Percentiles rank a stretch among this genome's conserved stretches.
Evolutionary conservation across 1,140 invertebrate species (phyloP).

Genomic region (Hesperophylax magnus): DNA sequence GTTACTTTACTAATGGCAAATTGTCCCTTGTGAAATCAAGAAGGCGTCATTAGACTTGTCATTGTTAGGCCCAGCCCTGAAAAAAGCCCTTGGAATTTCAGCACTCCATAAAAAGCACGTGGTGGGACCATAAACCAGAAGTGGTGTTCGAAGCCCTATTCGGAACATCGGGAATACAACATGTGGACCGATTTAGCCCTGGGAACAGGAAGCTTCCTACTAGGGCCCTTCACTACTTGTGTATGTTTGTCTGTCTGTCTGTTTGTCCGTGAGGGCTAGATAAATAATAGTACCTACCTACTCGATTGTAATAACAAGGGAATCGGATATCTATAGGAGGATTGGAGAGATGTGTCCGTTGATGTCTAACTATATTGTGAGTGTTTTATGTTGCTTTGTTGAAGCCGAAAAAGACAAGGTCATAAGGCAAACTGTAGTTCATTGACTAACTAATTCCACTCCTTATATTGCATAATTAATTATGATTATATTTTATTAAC

Average conservation of each 20-base stretch:
- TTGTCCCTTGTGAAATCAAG: too few species aligned
- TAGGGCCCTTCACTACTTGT: neutral
- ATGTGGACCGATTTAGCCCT: conserved; percentile 42
- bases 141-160: neutral
- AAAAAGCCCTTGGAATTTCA: neutral
- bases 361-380: too few species aligned
- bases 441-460: too few species aligned
- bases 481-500: too few species aligned
- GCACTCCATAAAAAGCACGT: conserved; percentile 11
- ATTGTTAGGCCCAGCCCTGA: neutral
- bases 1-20: too few species aligned
- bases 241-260: too few species aligned
- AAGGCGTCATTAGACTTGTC: too few species aligned
- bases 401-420: too few species aligned
- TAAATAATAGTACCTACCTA: neutral
- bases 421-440: too few species aligned
- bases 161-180: neutral
- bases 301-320: neutral
- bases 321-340: neutral
- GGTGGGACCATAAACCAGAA: neutral
- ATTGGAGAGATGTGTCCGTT: neutral
- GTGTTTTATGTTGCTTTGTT: too few species aligned
- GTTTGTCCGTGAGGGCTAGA: neutral
- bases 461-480: too few species aligned
- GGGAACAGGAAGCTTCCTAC: conserved; percentile 46